phyloP scores from a whole-genome alignment of 2,888 invertebrate species.

The Halocaridina rubra region DNA sequence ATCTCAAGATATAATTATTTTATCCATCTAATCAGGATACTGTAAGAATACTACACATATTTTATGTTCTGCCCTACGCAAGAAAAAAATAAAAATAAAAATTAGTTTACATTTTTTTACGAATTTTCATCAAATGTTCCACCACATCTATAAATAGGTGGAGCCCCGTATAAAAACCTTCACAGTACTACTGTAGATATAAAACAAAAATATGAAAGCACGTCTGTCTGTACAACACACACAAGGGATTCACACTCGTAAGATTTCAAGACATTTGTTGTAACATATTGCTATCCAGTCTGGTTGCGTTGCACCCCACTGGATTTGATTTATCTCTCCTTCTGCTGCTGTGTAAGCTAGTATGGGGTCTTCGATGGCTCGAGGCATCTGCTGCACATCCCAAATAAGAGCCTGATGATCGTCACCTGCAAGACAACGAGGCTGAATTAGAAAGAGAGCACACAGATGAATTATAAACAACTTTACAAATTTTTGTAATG shows the following conservation, averaged over 20 bases:
- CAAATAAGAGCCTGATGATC: constrained; percentile 99
- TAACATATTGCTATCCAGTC: constrained; percentile 99
- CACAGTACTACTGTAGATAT: not conserved
- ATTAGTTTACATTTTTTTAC: not conserved
- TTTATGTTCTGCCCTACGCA: too few relatives aligned
- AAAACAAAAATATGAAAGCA: not conserved
- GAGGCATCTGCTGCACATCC: constrained; percentile 99
- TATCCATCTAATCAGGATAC: too few relatives aligned
- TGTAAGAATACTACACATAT: too few relatives aligned
- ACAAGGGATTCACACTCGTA: constrained; percentile 92
- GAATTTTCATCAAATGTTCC: not conserved
- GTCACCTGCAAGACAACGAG: constrained; percentile 76
- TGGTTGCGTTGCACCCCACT: constrained; percentile 99
- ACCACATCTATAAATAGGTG: not conserved
- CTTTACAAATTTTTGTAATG: too few relatives aligned
- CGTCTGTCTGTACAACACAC: not conserved
- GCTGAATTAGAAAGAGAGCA: not conserved
- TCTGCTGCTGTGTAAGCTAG: constrained; percentile 98
- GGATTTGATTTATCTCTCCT: constrained; percentile 99
- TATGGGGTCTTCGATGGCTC: constrained; percentile 99
- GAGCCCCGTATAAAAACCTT: not conserved
- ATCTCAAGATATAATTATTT: too few relatives aligned
- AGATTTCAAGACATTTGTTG: constrained; percentile 95
- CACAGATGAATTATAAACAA: too few relatives aligned
- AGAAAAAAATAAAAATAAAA: not conserved